Evolutionary conservation across 2,113 vertebrate genomes (phyloP).

Genomic region (Elanus axillaris): DNA sequence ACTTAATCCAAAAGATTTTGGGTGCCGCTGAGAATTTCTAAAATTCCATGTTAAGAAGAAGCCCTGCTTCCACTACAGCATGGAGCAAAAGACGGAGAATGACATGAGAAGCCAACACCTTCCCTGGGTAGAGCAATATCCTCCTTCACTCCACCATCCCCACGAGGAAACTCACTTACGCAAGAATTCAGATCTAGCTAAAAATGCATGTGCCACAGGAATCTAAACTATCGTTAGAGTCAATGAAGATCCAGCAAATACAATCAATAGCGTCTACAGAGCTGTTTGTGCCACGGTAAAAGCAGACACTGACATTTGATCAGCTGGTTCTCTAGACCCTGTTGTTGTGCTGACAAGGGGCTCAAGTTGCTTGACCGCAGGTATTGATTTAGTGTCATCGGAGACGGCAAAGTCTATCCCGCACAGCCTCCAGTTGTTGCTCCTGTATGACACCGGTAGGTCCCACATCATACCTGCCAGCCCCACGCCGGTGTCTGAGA

Average conservation of each 20-base stretch:
- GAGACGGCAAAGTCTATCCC: background rate
- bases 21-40: background rate
- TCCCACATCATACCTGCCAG: background rate
- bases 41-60: background rate
- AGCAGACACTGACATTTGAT: background rate
- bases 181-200: background rate
- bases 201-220: rapidly evolving
- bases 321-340: background rate
- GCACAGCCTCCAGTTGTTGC: background rate
- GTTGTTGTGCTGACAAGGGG: background rate
- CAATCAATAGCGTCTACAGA: background rate
- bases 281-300: background rate
- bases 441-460: background rate
- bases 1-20: background rate
- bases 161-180: background rate
- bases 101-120: background rate
- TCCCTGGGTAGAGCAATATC: background rate
- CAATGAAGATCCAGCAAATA: background rate
- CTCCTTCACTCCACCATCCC: background rate
- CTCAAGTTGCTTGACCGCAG: background rate
- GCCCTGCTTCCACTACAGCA: background rate
- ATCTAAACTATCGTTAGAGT: background rate
- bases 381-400: background rate
- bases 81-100: background rate
- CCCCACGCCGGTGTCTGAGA: background rate